Conservation (phyloP, 1,140 invertebrate genomes). For the Drosophila willistoni region DNA sequence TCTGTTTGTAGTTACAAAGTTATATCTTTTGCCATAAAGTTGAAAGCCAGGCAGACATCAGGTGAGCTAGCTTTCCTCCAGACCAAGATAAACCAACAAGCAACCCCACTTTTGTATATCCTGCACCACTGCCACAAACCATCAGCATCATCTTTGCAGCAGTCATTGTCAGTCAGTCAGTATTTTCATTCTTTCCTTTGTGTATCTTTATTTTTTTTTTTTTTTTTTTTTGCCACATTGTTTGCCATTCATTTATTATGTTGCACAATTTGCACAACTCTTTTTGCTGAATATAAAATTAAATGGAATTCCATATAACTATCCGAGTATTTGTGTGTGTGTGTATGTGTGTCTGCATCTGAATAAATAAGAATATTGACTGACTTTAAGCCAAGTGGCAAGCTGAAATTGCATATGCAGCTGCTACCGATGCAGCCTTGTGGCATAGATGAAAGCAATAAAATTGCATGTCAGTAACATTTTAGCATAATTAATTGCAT, state of each 20-base stretch:
- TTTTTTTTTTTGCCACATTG: constrained; percentile 36
- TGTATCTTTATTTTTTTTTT: neutral
- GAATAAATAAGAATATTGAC: constrained; percentile 32
- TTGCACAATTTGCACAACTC: constrained; percentile 59
- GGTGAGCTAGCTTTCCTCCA: constrained; percentile 14
- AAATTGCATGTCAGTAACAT: constrained; percentile 53
- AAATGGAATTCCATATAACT: constrained; percentile 36
- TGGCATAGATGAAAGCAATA: constrained; percentile 38
- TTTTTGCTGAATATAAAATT: constrained; percentile 45
- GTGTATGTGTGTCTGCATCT: neutral
- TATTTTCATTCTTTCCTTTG: neutral
- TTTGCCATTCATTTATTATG: constrained; percentile 58
- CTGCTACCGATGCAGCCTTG: neutral
- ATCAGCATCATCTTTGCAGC: constrained; percentile 8
- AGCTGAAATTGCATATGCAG: constrained; percentile 18
- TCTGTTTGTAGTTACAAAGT: constrained; percentile 19
- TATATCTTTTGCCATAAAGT: constrained; percentile 3
- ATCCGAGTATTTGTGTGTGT: neutral
- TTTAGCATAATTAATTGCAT: constrained; percentile 63
- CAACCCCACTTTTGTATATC: neutral
- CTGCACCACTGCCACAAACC: neutral
- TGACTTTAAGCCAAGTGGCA: constrained; percentile 37
- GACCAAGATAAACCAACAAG: constrained; percentile 4
- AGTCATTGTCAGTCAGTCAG: constrained; percentile 15
- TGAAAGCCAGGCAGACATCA: constrained; percentile 1